Evolutionary conservation across 2,888 invertebrate species (phyloP).

Genomic region (Erannis defoliaria): DNA sequence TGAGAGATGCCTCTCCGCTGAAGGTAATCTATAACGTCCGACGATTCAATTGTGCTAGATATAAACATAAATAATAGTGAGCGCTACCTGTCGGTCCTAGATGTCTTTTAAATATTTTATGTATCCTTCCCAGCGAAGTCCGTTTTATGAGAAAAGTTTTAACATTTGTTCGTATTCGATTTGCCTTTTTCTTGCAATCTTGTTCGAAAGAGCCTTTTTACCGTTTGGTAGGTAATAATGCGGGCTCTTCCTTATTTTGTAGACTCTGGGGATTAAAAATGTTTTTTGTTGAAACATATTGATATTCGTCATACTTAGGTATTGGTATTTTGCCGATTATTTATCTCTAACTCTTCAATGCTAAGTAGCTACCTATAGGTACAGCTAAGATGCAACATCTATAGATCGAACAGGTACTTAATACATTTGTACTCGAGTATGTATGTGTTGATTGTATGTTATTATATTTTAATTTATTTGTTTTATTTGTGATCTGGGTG

Average conservation of each 20-base stretch:
- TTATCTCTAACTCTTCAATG: not conserved
- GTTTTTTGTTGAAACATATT: not conserved
- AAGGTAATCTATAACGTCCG: slow-evolving; percentile 26
- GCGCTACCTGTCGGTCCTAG: slow-evolving; percentile 26
- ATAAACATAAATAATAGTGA: slow-evolving; percentile 20
- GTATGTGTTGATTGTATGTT: too few relatives aligned
- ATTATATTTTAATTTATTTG: too few relatives aligned
- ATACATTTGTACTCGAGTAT: too few relatives aligned
- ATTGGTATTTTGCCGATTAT: not conserved
- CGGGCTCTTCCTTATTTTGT: slow-evolving; percentile 14
- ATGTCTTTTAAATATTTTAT: slow-evolving; percentile 35
- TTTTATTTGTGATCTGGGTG: too few relatives aligned
- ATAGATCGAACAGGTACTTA: too few relatives aligned
- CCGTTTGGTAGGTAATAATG: slow-evolving; percentile 18
- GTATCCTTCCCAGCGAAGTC: slow-evolving; percentile 19
- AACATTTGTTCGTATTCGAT: slow-evolving; percentile 27
- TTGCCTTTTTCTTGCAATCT: slow-evolving; percentile 24
- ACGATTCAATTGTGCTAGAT: slow-evolving; percentile 18
- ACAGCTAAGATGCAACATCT: too few relatives aligned
- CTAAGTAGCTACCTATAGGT: too few relatives aligned
- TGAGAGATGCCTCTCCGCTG: slow-evolving; percentile 15
- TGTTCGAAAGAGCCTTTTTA: slow-evolving; percentile 15
- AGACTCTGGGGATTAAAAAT: slow-evolving; percentile 5
- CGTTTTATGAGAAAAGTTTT: slow-evolving; percentile 33
- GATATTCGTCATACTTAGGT: not conserved